These are phyloP conservation scores for Hemistola chrysoprasaria DNA, from an alignment of 2,888 invertebrate species.

Conservation along the genomic window DNA sequence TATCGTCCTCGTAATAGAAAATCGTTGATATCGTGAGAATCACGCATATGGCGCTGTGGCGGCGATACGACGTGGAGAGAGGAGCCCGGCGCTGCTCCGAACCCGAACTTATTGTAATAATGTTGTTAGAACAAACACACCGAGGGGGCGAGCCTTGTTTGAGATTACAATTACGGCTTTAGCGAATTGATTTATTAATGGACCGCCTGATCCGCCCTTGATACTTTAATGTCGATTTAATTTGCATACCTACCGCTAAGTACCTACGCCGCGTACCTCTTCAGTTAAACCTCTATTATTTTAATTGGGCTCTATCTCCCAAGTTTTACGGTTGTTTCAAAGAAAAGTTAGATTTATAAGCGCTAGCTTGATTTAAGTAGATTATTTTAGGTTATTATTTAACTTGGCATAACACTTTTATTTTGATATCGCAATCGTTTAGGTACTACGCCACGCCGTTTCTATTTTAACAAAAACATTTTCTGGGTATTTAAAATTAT, in stretches of 20 bases:
- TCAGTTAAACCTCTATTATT: slow-evolving; percentile 26
- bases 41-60: slow-evolving; percentile 41
- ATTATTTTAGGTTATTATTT: slow-evolving; percentile 7
- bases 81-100: slow-evolving; percentile 40
- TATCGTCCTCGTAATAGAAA: slow-evolving; percentile 27
- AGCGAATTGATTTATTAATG: slow-evolving; percentile 82
- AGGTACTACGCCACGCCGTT: too few species aligned
- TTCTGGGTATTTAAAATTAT: too few species aligned
- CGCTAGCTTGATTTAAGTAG: slow-evolving; percentile 8
- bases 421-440: not conserved
- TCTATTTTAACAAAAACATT: too few species aligned
- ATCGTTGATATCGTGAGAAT: slow-evolving; percentile 49
- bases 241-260: slow-evolving; percentile 59
- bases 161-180: slow-evolving; percentile 83
- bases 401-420: slow-evolving; percentile 2
- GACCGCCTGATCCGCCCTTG: slow-evolving; percentile 79
- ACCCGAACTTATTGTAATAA: slow-evolving; percentile 80
- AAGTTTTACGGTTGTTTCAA: slow-evolving; percentile 10
- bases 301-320: slow-evolving; percentile 23
- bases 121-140: slow-evolving; percentile 80
- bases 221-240: slow-evolving; percentile 80
- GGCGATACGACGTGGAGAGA: slow-evolving; percentile 29
- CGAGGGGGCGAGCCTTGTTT: slow-evolving; percentile 73
- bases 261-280: slow-evolving; percentile 20
- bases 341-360: slow-evolving; percentile 4